A percentile compares a stretch with the other conserved stretches of the same genome.
Evolutionary conservation across 2,888 invertebrate species (phyloP).

Genomic region (Drosophila merina): DNA sequence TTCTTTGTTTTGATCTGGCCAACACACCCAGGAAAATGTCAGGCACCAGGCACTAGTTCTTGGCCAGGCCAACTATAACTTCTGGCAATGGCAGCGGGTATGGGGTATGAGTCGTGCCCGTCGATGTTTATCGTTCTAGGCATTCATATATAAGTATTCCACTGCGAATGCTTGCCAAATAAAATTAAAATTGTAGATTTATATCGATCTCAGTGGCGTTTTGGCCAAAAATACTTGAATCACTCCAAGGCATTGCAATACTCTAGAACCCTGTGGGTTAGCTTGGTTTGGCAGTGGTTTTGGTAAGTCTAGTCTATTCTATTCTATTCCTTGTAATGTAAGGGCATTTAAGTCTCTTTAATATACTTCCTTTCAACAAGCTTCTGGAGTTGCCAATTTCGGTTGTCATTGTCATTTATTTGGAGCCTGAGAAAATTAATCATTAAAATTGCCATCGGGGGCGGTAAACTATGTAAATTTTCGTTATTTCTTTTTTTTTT

Average conservation of each 20-base stretch:
- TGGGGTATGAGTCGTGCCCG: constrained; percentile 65
- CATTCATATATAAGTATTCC: constrained; percentile 41
- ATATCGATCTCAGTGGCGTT: constrained; percentile 58
- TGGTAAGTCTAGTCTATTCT: not conserved
- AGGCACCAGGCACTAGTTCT: constrained; percentile 40
- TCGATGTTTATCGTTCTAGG: constrained; percentile 39
- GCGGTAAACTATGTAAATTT: constrained; percentile 53
- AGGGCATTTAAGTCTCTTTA: constrained; percentile 18
- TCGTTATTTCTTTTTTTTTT: constrained; percentile 13
- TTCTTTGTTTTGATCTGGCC: constrained; percentile 29
- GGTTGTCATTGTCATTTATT: constrained; percentile 44
- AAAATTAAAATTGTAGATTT: constrained; percentile 73
- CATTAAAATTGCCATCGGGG: constrained; percentile 65
- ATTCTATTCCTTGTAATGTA: not conserved
- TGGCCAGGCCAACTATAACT: constrained; percentile 50
- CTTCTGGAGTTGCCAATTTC: constrained; percentile 44
- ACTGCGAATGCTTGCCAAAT: constrained; percentile 64
- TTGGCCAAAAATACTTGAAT: constrained; percentile 27
- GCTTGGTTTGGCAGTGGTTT: not conserved
- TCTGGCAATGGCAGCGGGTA: constrained; percentile 68
- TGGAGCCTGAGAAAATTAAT: constrained; percentile 73
- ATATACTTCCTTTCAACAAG: not conserved
- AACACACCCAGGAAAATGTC: constrained; percentile 72
- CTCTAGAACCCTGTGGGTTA: constrained; percentile 4
- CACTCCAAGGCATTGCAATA: constrained; percentile 24